phyloP scores from a whole-genome alignment of 2,888 invertebrate species.

The Yponomeuta plumbellus region DNA sequence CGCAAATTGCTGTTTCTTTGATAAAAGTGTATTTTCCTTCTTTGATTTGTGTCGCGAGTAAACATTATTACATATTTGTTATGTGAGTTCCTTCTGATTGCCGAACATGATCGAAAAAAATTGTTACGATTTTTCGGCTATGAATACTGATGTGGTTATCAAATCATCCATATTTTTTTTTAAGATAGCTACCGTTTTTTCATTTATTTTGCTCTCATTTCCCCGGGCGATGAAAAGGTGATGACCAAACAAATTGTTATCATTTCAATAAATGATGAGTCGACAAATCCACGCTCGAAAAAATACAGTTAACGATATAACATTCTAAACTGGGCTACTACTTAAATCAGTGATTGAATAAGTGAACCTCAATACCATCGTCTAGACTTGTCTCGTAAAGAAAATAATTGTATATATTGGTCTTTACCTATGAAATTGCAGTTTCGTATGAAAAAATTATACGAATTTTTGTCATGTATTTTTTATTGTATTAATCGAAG shows the following conservation, averaged over 20 bases:
- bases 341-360: not conserved
- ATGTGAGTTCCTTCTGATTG: no score
- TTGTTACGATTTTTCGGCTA: no score
- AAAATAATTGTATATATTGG: no score
- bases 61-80: no score
- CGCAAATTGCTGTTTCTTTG: not conserved
- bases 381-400: no score
- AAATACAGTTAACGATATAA: not conserved
- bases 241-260: not conserved
- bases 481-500: no score
- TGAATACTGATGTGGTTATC: no score
- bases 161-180: not conserved
- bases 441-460: no score
- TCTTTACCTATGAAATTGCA: no score
- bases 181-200: not conserved
- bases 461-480: no score
- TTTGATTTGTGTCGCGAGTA: no score
- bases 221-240: not conserved
- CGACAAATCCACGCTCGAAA: not conserved
- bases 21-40: not conserved
- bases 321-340: not conserved
- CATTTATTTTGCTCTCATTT: not conserved
- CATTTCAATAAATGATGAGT: not conserved
- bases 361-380: not conserved
- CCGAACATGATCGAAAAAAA: no score